Conservation (phyloP, 2,888 invertebrate species). For the Oxycera nigricornis region DNA sequence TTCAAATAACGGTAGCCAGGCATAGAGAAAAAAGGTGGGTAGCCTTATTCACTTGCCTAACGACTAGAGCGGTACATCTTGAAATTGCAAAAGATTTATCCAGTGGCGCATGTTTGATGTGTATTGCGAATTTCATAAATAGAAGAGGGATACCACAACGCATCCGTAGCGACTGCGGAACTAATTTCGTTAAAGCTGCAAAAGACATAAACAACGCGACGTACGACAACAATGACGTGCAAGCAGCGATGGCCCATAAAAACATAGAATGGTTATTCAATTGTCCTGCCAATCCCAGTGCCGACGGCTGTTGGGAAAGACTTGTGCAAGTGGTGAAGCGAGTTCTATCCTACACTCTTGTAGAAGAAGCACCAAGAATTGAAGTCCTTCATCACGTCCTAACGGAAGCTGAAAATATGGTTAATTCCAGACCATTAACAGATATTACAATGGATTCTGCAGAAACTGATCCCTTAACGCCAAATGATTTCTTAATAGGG, state of each 20-base stretch:
- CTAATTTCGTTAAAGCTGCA: constrained; percentile 44
- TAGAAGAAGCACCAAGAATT: no score
- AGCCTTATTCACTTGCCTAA: constrained; percentile 45
- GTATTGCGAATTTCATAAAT: background rate
- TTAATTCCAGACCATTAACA: no score
- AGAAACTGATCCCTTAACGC: no score
- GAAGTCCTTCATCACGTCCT: no score
- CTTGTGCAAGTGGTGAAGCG: no score
- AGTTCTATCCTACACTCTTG: no score
- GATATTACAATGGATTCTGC: no score
- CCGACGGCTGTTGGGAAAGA: no score
- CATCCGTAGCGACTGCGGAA: constrained; percentile 47
- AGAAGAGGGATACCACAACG: constrained; percentile 42
- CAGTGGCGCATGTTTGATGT: background rate
- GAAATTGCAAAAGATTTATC: background rate
- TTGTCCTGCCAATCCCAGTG: no score
- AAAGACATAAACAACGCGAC: constrained; percentile 27
- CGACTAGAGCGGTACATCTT: constrained; percentile 24
- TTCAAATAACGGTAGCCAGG: constrained; percentile 40
- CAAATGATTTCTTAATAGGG: no score
- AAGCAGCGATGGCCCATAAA: constrained; percentile 1
- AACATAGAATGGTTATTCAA: constrained; percentile 18
- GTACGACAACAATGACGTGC: background rate
- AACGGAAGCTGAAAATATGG: no score
- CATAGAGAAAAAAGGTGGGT: constrained; percentile 43